Evolutionary conservation across 2,797 vertebrate species (phyloP), one percentile per base, ranked within the genome.

Genomic region (Serranus cabrilla): DNA sequence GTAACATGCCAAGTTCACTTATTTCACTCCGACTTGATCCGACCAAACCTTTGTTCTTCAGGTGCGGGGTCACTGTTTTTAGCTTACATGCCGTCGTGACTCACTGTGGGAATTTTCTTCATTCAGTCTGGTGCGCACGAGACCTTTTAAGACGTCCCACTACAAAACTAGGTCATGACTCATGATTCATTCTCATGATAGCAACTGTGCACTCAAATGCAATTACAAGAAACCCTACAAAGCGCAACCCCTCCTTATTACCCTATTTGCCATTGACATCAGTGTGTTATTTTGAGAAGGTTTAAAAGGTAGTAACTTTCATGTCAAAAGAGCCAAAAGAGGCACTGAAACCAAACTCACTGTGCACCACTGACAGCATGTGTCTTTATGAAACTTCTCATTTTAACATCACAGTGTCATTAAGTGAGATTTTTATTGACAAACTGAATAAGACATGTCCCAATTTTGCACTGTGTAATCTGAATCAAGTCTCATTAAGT

Each of bases 71-170:
- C 71, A 37, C 27, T 40, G 60, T 56, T 81, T 71, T 27, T 23
- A 45, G 8, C 78, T 70, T 31, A 21, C 25, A 64, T 34, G 5
- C 18, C 47, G 21, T 8, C 34, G 23, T 78, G 81, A 87, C 62
- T 87, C 80, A 85, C 23, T 65, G 51, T 75, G 60, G 74, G 66
- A 75, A 82, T 55, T 83, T 74, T 65, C 39, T 62, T 46, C 17
- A 46, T 66, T 78, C 57, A 71, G 31, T 54, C 43, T 27, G 56
- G 49, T 31, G 31, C 13, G 20, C 71, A 69, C 1, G 2, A 31
- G 77, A 20, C 43, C 37, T 20, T 76, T 67, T 49, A 68, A 68
- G 31, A 54, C 42, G 49, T 51, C 67, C 45, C 62, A 57, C 46
- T 42, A 7, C 43, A 20, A 66, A 70, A 56, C 66, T 45, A 67